Evolutionary conservation across 2,888 invertebrate genomes (phyloP).

Genomic region (Plemyria rubiginata): DNA sequence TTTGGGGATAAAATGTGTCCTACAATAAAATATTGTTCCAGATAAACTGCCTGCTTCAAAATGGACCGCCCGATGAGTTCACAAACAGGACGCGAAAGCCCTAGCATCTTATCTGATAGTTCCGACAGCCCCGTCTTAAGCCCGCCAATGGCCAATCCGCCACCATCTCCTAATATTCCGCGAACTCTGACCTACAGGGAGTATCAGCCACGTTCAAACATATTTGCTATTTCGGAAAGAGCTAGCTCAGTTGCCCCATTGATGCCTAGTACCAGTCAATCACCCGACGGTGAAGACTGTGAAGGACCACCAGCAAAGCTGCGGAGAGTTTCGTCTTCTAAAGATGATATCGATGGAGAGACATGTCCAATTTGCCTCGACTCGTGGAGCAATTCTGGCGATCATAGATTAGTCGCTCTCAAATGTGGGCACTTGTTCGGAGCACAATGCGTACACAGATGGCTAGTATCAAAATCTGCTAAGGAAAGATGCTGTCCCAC

Average conservation of each 20-base stretch:
- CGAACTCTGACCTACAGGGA: background rate
- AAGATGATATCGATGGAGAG: conserved; percentile 87
- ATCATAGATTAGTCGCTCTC: conserved; percentile 93
- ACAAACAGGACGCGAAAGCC: conserved; percentile 16
- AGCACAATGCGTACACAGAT: conserved; percentile 89
- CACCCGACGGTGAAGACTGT: conserved; percentile 16
- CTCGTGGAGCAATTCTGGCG: conserved; percentile 93
- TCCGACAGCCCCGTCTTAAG: conserved; percentile 9
- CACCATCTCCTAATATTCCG: conserved; percentile 9
- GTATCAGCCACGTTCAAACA: background rate
- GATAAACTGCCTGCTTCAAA: background rate
- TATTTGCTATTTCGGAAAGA: background rate
- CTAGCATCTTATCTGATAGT: conserved; percentile 18
- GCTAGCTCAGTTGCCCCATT: background rate
- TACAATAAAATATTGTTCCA: conserved; percentile 1
- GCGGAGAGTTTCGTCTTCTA: conserved; percentile 54
- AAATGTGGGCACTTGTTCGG: conserved; percentile 98
- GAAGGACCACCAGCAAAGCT: conserved; percentile 58
- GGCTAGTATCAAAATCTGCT: conserved; percentile 86
- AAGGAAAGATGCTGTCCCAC: conserved; percentile 92
- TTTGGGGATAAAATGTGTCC: too few species aligned
- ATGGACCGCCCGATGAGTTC: conserved; percentile 16
- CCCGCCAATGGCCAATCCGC: conserved; percentile 7
- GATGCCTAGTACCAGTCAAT: background rate
- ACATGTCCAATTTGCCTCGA: conserved; percentile 96